Conservation (phyloP, 2,113 vertebrate species). For the Tamias sibiricus region DNA sequence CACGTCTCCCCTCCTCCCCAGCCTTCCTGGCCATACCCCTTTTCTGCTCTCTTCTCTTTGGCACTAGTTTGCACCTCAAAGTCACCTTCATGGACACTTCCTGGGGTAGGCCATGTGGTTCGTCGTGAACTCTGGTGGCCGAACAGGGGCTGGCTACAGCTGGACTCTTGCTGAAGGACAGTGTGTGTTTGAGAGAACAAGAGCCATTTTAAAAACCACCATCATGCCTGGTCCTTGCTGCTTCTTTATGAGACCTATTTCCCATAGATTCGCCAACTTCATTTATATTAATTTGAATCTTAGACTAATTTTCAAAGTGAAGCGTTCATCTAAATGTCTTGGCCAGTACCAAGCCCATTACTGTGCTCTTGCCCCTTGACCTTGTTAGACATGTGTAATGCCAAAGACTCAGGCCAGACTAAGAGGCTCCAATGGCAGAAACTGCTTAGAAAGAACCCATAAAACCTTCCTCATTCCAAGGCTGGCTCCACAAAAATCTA, state of each 20-base stretch:
- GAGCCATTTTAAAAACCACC: background rate
- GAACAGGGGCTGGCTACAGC: background rate
- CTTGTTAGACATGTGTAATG: fast-evolving
- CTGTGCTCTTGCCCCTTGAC: fast-evolving
- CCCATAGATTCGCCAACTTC: background rate
- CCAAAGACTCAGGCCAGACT: background rate
- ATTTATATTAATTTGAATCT: background rate
- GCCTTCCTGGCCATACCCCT: background rate
- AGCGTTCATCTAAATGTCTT: background rate
- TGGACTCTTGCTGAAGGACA: background rate
- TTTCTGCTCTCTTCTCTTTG: background rate
- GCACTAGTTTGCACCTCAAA: background rate
- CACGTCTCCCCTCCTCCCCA: no score
- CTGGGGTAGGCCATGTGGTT: background rate
- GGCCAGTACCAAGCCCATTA: fast-evolving
- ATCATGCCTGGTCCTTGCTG: fast-evolving
- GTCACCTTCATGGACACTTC: no score
- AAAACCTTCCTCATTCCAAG: fast-evolving
- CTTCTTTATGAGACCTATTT: background rate
- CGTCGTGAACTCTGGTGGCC: background rate
- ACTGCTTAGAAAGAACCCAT: no score
- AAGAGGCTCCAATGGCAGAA: background rate
- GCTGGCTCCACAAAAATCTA: fast-evolving
- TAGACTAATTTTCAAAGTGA: background rate
- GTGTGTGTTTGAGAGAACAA: fast-evolving